These are phyloP conservation scores for Pandemis corylana DNA, from an alignment of 2,888 invertebrate species.

Conservation along the genomic window DNA sequence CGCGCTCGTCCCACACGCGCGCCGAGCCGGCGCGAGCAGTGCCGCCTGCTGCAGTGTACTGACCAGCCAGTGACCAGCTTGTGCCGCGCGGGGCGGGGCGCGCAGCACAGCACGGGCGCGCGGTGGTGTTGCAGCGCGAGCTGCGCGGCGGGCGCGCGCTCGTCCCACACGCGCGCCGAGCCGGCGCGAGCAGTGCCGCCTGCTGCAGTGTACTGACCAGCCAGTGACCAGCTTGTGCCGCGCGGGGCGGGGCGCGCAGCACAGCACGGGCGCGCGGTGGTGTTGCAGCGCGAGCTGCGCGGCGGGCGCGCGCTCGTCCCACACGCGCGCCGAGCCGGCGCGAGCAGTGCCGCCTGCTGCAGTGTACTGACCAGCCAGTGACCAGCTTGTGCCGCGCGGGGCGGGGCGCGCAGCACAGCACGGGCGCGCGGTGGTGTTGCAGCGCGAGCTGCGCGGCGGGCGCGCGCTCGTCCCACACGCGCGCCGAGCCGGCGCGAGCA, in stretches of 20 bases:
- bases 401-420: neutral
- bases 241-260: conserved; percentile 86
- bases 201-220: conserved; percentile 76
- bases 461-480: neutral
- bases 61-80: conserved; percentile 89
- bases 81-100: conserved; percentile 83
- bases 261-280: conserved; percentile 89
- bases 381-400: conserved; percentile 2
- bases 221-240: conserved; percentile 86
- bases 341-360: no score
- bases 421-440: conserved; percentile 1
- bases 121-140: conserved; percentile 90
- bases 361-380: conserved; percentile 4
- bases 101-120: conserved; percentile 89
- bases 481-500: neutral
- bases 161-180: conserved; percentile 94
- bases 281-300: conserved; percentile 89
- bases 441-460: neutral
- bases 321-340: conserved; percentile 2
- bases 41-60: conserved; percentile 44
- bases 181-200: conserved; percentile 75
- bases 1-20: neutral
- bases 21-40: neutral
- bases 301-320: conserved; percentile 46
- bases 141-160: conserved; percentile 85